Percentiles rank a stretch among this genome's conserved stretches.
phyloP scores from a whole-genome alignment of 2,888 invertebrate species.

The Tinea semifulvella region DNA sequence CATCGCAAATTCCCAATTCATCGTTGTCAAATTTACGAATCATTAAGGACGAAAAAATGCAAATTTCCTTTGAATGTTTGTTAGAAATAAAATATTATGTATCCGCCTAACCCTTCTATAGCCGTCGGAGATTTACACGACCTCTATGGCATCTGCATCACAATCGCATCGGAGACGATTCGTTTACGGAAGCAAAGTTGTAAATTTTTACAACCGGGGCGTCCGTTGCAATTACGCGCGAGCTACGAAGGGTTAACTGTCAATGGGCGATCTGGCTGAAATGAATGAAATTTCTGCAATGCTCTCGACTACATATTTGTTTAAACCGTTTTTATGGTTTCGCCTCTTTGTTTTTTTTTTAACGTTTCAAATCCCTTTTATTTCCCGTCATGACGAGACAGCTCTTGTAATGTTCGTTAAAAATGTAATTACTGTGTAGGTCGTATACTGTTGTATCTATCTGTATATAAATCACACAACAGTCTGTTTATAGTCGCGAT shows the following conservation, averaged over 20 bases:
- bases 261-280: slow-evolving; percentile 11
- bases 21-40: slow-evolving; percentile 5
- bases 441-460: no score
- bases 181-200: slow-evolving; percentile 49
- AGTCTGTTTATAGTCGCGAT: no score
- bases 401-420: background rate
- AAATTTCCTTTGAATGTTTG: background rate
- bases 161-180: slow-evolving; percentile 40
- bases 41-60: slow-evolving; percentile 10
- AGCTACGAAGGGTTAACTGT: slow-evolving; percentile 18
- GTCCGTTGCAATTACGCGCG: slow-evolving; percentile 37
- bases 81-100: slow-evolving; percentile 5
- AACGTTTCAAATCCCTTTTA: background rate
- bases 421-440: no score
- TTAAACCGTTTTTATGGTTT: slow-evolving; percentile 10
- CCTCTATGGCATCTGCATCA: slow-evolving; percentile 40
- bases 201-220: slow-evolving; percentile 57
- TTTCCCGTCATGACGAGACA: slow-evolving; percentile 4
- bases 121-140: slow-evolving; percentile 6
- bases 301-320: slow-evolving; percentile 12
- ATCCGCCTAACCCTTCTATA: slow-evolving; percentile 9
- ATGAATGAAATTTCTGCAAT: slow-evolving; percentile 13
- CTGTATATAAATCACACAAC: no score
- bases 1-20: slow-evolving; percentile 3
- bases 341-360: background rate